Evolutionary conservation across 1,140 invertebrate genomes (phyloP).

Genomic region (Streblospio benedicti): DNA sequence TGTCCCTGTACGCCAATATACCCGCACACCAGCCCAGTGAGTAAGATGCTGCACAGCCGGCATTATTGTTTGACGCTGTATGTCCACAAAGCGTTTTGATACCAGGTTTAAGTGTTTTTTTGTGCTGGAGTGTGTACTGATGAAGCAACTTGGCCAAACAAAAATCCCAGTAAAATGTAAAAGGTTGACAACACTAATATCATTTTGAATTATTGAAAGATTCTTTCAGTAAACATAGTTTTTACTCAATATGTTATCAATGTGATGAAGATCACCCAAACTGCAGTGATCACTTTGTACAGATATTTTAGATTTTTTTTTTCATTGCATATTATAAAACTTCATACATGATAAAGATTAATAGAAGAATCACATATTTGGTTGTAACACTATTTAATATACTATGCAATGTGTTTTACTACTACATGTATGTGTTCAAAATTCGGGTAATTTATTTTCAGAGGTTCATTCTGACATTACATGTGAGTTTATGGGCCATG

Average conservation of each 20-base stretch:
- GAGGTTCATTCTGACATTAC: conserved; percentile 17
- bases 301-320: too few relatives aligned
- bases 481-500: conserved; percentile 28
- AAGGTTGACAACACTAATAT: too few relatives aligned
- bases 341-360: too few relatives aligned
- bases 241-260: too few relatives aligned
- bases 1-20: not conserved
- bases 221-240: too few relatives aligned
- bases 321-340: too few relatives aligned
- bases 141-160: too few relatives aligned
- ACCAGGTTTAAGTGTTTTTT: not conserved
- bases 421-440: not conserved
- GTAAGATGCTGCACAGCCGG: not conserved
- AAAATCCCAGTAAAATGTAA: too few relatives aligned
- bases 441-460: not conserved
- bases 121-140: not conserved
- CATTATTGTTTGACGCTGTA: not conserved
- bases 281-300: too few relatives aligned
- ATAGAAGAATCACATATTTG: not conserved
- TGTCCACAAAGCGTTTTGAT: not conserved
- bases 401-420: not conserved
- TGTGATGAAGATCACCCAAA: too few relatives aligned
- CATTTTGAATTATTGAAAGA: too few relatives aligned
- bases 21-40: not conserved
- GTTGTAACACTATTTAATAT: not conserved